A percentile compares a stretch with the other conserved stretches of the same genome.
Evolutionary conservation across 2,113 vertebrate species (phyloP).

Genomic region (Capreolus pygargus): DNA sequence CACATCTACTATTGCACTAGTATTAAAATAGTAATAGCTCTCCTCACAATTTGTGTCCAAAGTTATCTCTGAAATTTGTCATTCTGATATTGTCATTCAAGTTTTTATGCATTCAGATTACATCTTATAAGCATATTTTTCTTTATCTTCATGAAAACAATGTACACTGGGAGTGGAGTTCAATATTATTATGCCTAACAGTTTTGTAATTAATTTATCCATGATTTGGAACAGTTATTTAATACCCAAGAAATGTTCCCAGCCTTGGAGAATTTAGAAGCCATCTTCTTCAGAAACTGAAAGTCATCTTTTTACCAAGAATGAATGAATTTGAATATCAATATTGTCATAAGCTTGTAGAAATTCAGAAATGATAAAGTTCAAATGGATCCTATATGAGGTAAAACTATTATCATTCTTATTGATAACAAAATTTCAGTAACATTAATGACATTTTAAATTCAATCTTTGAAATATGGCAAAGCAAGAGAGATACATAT

Average conservation of each 20-base stretch:
- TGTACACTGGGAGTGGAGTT: neutral
- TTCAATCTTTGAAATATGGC: neutral
- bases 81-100: neutral
- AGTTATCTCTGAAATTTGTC: neutral
- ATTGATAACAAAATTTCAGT: conserved; percentile 9
- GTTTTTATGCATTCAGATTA: neutral
- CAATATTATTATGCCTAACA: neutral
- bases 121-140: neutral
- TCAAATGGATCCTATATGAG: neutral
- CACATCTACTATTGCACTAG: neutral
- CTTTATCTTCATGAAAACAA: conserved; percentile 6
- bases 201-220: conserved; percentile 9
- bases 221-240: neutral
- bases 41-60: neutral
- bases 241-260: neutral
- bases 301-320: conserved; percentile 9
- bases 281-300: conserved; percentile 6
- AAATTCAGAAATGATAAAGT: conserved; percentile 49
- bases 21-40: conserved; percentile 25
- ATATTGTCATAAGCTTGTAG: neutral
- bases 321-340: neutral
- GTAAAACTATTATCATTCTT: conserved; percentile 2
- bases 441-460: conserved; percentile 16
- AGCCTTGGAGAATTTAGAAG: neutral
- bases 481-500: conserved; percentile 66